phyloP scores from a whole-genome alignment of 2,888 invertebrate species.

The Drosophila nr. medialis region DNA sequence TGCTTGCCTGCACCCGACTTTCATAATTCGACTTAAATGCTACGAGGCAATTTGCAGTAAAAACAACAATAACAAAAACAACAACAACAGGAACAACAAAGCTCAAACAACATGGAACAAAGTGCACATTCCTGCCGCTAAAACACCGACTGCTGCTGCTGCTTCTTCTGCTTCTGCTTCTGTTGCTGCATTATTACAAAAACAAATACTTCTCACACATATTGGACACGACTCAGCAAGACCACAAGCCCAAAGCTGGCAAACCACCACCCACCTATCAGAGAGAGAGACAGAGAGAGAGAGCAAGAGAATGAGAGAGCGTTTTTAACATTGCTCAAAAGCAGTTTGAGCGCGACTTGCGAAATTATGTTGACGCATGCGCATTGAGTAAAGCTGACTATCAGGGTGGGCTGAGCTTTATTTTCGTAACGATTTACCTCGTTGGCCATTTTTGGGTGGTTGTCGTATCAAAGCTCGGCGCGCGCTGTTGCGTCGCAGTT shows the following conservation, averaged over 20 bases:
- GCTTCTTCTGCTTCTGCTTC: slow-evolving; percentile 34
- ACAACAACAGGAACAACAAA: slow-evolving; percentile 31
- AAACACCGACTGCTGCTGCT: slow-evolving; percentile 50
- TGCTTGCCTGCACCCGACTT: slow-evolving; percentile 42
- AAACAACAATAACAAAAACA: slow-evolving; percentile 39
- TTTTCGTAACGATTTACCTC: slow-evolving; percentile 20
- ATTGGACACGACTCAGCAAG: slow-evolving; percentile 19
- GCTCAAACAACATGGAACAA: slow-evolving; percentile 64
- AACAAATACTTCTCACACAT: slow-evolving; percentile 35
- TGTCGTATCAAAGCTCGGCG: slow-evolving; percentile 51
- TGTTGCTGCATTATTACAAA: slow-evolving; percentile 62
- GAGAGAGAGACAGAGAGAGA: neutral
- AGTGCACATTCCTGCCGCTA: slow-evolving; percentile 71
- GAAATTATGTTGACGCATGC: slow-evolving; percentile 52
- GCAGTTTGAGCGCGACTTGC: slow-evolving; percentile 41
- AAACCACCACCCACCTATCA: slow-evolving; percentile 50
- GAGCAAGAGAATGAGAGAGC: neutral
- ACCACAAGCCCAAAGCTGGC: slow-evolving; percentile 34
- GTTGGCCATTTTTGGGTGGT: slow-evolving; percentile 73
- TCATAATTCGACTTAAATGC: slow-evolving; percentile 80
- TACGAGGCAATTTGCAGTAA: slow-evolving; percentile 77
- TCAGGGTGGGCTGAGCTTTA: slow-evolving; percentile 53
- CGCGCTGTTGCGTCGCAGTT: slow-evolving; percentile 67
- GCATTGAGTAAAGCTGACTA: slow-evolving; percentile 19
- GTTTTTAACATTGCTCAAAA: neutral